Base-by-base conservation (phyloP, 2,888 invertebrate species). In the Drosophila antonietae region DNA sequence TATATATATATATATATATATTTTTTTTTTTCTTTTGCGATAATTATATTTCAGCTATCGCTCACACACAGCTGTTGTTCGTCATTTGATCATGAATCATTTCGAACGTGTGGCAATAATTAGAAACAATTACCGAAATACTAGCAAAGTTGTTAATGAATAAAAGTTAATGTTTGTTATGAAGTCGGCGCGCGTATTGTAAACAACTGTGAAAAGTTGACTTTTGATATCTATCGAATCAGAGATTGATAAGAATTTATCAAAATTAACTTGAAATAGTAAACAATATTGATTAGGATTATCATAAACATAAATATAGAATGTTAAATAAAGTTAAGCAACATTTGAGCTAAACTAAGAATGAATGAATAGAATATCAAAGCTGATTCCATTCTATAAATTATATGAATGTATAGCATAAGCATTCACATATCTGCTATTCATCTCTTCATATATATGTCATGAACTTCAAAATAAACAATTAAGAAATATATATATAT, bases 41-140 rank as follows among this genome's bases (percentile, higher is more conserved):
- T 28, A 28, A 28, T 15, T n/a, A n/a, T 9, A 49, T 10, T 8
- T 33, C 18, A 33, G 12, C 33, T 33, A 18, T 18, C 18, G 33
- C 31, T 49, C 10, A n/a, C n/a, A 5, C 4, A 6, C 49, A 33
- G 18, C 31, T 49, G 49, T 12, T 49, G 31, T 6, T 51, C 18
- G 49, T 49, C 31, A 49, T 33, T 49, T 10, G 49, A 49, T 49
- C 31, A 18, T 49, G 49, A 49, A 18, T 49, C 49, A 51, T n/a
- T 6, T 49, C 28, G 28, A 49, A n/a, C 28, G 47, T 28, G 9
- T 31, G 33, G 3, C 9, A 12, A 51, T 52, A 35, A 52, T 52
- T 52, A 14, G 8, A 52, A 52, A 20, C 52, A 52, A 35, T 52
- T 52, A 52, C 20, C 35, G 20, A 52, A 35, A 31, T 47, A 23